Conservation (phyloP, 2,888 invertebrate species). For the Campopleginae sp. region DNA sequence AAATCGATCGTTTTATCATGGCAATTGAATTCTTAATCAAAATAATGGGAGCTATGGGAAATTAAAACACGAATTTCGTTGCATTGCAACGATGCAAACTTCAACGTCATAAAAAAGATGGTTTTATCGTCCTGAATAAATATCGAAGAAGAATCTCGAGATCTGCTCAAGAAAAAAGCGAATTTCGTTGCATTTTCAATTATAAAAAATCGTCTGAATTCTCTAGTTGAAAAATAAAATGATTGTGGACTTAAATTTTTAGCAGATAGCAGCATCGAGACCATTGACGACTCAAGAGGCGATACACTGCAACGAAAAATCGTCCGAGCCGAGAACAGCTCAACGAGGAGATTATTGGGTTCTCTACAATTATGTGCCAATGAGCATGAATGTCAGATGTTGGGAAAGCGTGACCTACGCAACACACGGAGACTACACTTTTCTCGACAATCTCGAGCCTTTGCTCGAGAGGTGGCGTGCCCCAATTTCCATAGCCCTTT, state of each 20-base stretch:
- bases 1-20: too few relatives aligned
- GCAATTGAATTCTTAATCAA: too few relatives aligned
- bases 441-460: constrained; percentile 94
- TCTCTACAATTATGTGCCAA: constrained; percentile 93
- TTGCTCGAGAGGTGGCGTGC: constrained; percentile 94
- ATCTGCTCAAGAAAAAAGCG: too few relatives aligned
- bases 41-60: too few relatives aligned
- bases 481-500: constrained; percentile 94
- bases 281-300: constrained; percentile 83
- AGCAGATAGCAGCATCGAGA: background rate
- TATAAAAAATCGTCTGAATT: background rate
- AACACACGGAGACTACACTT: constrained; percentile 96
- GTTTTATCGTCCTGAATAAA: too few relatives aligned
- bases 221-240: background rate
- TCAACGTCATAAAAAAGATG: too few relatives aligned
- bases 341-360: constrained; percentile 95
- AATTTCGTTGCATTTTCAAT: too few relatives aligned
- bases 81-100: too few relatives aligned
- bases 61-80: too few relatives aligned
- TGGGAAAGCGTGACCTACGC: constrained; percentile 96
- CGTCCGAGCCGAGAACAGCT: constrained; percentile 86
- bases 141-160: too few relatives aligned
- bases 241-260: background rate
- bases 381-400: constrained; percentile 88
- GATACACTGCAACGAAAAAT: constrained; percentile 88